Evolutionary conservation across 2,888 invertebrate genomes (phyloP).

Genomic region (Agrotis segetum): DNA sequence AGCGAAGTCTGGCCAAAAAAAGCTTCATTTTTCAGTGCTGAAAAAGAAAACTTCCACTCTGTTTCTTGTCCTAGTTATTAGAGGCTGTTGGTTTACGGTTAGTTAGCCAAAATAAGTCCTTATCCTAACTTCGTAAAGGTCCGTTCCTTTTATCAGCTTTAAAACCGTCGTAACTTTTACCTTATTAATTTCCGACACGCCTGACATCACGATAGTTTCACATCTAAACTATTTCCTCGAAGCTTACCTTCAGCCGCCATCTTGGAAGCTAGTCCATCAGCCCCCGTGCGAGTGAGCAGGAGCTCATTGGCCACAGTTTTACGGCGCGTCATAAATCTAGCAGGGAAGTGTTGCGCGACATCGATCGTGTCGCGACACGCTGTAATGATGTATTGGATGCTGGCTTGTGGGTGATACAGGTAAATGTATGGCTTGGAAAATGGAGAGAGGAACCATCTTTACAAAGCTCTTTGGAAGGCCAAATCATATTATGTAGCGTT

Average conservation of each 20-base stretch:
- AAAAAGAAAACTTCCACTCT: too few relatives aligned
- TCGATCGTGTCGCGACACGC: conserved; percentile 50
- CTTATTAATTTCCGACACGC: neutral
- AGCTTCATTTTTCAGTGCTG: too few relatives aligned
- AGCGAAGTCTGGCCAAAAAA: too few relatives aligned
- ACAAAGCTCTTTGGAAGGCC: too few relatives aligned
- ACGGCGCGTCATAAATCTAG: conserved; percentile 59
- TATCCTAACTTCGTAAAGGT: neutral
- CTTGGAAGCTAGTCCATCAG: conserved; percentile 41
- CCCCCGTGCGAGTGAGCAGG: conserved; percentile 43
- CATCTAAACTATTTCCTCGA: conserved; percentile 27
- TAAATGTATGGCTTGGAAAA: conserved; percentile 29
- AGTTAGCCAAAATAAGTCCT: too few relatives aligned
- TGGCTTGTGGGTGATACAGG: conserved; percentile 9
- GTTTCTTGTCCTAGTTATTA: too few relatives aligned
- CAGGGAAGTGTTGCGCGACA: conserved; percentile 38
- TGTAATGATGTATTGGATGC: conserved; percentile 46
- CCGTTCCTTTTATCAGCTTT: neutral
- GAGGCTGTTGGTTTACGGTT: too few relatives aligned
- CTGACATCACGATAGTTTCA: conserved; percentile 2
- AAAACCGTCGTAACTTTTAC: conserved; percentile 4
- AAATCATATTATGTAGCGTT: too few relatives aligned
- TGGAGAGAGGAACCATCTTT: conserved; percentile 1
- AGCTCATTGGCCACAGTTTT: conserved; percentile 59
- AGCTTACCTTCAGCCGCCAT: conserved; percentile 20